Conservation (phyloP, 2,797 vertebrate genomes). For the Cossypha dichroa region DNA sequence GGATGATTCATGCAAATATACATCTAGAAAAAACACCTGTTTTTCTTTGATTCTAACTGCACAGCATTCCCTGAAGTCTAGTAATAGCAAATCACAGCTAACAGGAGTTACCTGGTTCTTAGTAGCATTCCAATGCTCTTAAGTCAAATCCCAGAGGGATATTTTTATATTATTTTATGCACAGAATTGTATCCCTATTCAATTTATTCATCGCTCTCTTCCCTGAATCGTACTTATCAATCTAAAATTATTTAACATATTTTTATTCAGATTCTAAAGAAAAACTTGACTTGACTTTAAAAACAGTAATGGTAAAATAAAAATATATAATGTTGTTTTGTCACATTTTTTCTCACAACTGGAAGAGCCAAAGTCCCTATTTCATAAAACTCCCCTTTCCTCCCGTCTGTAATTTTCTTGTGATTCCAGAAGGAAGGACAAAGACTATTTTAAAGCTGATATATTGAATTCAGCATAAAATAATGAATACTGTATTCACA, state of each 20-base stretch:
- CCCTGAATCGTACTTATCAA: not conserved
- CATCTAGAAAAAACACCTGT: not conserved
- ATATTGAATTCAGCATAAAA: not conserved
- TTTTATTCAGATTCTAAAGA: not conserved
- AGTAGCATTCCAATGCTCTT: not conserved
- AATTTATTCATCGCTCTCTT: not conserved
- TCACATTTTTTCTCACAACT: not conserved
- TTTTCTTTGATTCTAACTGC: not conserved
- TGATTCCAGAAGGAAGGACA: not conserved
- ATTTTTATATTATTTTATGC: not conserved
- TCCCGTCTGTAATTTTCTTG: not conserved
- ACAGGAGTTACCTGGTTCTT: not conserved
- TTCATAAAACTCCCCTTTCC: not conserved
- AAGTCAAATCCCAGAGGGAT: not conserved
- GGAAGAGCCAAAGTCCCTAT: not conserved
- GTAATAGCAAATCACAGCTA: not conserved
- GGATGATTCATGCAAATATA: not conserved
- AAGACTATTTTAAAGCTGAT: not conserved
- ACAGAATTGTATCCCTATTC: not conserved
- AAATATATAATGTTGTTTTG: not conserved
- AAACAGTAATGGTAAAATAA: not conserved
- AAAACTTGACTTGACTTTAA: not conserved
- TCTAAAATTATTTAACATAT: not conserved
- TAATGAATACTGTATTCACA: not conserved
- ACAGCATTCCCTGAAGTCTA: not conserved